Percentiles rank a stretch among this genome's conserved stretches.
Conservation (phyloP, 2,888 invertebrate genomes). For the Rhopalosiphum nymphaeae region DNA sequence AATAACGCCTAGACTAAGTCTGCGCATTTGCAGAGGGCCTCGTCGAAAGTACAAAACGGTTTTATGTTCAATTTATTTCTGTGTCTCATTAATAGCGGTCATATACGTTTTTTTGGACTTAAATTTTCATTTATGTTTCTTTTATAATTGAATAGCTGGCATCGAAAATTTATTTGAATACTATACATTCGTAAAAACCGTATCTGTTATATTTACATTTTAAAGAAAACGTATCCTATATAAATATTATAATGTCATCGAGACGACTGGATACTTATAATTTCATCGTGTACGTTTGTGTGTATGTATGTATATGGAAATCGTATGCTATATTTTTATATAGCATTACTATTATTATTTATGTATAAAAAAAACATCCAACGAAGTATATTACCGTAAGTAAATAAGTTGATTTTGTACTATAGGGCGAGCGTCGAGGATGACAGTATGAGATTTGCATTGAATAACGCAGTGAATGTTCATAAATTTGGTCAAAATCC, state of each 20-base stretch:
- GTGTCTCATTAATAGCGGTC: background rate
- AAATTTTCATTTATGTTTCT: background rate
- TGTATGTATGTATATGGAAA: background rate
- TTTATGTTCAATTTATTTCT: background rate
- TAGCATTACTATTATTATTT: background rate
- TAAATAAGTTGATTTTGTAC: conserved; percentile 39
- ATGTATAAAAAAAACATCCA: background rate
- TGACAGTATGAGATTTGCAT: conserved; percentile 44
- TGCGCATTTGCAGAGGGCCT: background rate
- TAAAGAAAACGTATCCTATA: background rate
- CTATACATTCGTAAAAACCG: background rate
- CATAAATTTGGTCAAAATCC: conserved; percentile 59
- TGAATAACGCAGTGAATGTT: conserved; percentile 14
- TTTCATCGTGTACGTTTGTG: background rate
- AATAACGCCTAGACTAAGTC: background rate
- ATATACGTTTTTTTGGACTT: background rate
- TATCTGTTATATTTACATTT: background rate
- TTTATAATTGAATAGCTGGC: background rate
- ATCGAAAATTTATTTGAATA: background rate
- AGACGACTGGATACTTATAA: background rate
- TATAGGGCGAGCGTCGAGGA: background rate
- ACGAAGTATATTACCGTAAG: background rate
- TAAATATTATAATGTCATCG: background rate
- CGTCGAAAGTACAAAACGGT: background rate
- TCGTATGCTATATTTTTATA: background rate